phyloP scores from a whole-genome alignment of 2,113 vertebrate species.

The Pipra filicauda region DNA sequence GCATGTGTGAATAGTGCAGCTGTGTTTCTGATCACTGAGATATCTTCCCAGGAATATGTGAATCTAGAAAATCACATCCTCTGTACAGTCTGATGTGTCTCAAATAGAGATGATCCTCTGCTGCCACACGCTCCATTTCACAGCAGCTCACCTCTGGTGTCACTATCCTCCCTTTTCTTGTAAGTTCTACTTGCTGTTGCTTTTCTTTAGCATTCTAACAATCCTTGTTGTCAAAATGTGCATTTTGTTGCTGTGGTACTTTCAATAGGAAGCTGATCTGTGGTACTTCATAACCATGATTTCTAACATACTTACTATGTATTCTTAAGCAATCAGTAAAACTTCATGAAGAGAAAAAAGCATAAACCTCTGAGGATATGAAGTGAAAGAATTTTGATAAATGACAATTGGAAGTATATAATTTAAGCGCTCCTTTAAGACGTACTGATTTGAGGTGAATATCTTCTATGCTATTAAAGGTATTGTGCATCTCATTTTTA shows the following conservation, averaged over 20 bases:
- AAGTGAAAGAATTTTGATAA: background rate
- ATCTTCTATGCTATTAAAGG: background rate
- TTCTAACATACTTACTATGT: background rate
- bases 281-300: background rate
- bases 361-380: background rate
- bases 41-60: background rate
- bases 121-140: rapidly evolving
- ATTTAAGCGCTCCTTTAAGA: background rate
- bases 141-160: background rate
- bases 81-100: rapidly evolving
- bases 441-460: background rate
- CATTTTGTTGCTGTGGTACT: background rate
- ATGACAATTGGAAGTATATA: background rate
- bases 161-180: background rate
- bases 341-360: background rate
- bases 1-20: rapidly evolving
- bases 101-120: background rate
- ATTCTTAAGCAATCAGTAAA: background rate
- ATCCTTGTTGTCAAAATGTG: background rate
- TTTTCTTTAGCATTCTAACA: background rate
- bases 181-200: background rate
- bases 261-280: background rate
- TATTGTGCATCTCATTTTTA: background rate
- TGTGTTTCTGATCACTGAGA: background rate
- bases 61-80: background rate